These are phyloP conservation scores for Yponomeuta cagnagella DNA, from an alignment of 2,888 invertebrate genomes.

Conservation along the genomic window DNA sequence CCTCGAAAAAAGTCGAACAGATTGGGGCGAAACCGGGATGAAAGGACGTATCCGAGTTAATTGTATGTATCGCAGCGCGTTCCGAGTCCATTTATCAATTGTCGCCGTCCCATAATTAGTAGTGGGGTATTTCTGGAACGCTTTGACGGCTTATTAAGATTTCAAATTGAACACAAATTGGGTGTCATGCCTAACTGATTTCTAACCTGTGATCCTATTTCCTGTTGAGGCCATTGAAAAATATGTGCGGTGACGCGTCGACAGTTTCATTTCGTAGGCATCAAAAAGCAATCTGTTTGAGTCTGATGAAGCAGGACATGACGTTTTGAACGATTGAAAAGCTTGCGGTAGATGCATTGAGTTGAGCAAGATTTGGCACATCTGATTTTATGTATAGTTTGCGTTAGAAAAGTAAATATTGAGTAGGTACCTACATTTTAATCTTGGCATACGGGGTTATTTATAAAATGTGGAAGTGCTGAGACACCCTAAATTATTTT, in stretches of 20 bases:
- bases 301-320: slow-evolving; percentile 15
- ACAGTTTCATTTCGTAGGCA: slow-evolving; percentile 67
- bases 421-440: too few species aligned
- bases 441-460: too few species aligned
- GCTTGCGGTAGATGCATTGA: neutral
- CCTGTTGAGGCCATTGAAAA: slow-evolving; percentile 45
- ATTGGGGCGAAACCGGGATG: too few species aligned
- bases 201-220: slow-evolving; percentile 32
- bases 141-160: slow-evolving; percentile 74
- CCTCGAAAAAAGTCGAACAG: too few species aligned
- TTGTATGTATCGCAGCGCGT: slow-evolving; percentile 63
- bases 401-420: too few species aligned
- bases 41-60: slow-evolving; percentile 58
- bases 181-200: slow-evolving; percentile 68
- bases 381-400: too few species aligned
- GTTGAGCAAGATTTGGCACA: too few species aligned
- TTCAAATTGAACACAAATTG: slow-evolving; percentile 73
- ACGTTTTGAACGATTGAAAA: neutral
- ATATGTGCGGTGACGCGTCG: slow-evolving; percentile 47
- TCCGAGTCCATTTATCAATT: slow-evolving; percentile 71
- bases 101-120: slow-evolving; percentile 67
- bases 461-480: too few species aligned
- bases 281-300: slow-evolving; percentile 54
- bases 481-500: too few species aligned
- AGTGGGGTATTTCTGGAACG: slow-evolving; percentile 63